phyloP scores from a whole-genome alignment of 2,797 vertebrate species.

The Rhynchotus rufescens region DNA sequence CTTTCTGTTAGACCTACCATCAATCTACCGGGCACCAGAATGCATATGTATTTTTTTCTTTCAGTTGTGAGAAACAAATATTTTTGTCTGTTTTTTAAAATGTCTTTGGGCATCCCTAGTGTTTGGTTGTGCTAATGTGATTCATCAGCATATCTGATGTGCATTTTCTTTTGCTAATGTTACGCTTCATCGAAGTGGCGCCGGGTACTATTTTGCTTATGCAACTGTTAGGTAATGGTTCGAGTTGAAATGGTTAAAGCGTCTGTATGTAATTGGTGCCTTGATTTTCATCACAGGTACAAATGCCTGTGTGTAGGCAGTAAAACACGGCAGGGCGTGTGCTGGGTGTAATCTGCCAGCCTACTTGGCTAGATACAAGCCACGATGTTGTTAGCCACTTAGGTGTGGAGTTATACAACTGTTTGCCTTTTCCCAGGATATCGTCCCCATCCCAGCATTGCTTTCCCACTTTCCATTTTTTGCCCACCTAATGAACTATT shows the following conservation, averaged over 20 bases:
- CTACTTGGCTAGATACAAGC: neutral
- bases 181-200: neutral
- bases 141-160: neutral
- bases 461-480: neutral
- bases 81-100: neutral
- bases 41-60: neutral
- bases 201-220: slow-evolving; percentile 17
- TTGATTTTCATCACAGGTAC: neutral
- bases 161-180: neutral
- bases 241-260: neutral
- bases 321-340: neutral
- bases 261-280: neutral
- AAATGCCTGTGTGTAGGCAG: neutral
- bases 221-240: neutral
- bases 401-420: neutral
- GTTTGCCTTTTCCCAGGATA: neutral
- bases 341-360: neutral
- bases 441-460: neutral
- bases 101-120: neutral
- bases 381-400: neutral
- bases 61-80: neutral
- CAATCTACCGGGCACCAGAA: neutral
- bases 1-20: neutral
- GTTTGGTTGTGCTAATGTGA: neutral
- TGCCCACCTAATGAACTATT: neutral